phyloP scores from a whole-genome alignment of 2,888 invertebrate genomes.

The Cancer borealis region DNA sequence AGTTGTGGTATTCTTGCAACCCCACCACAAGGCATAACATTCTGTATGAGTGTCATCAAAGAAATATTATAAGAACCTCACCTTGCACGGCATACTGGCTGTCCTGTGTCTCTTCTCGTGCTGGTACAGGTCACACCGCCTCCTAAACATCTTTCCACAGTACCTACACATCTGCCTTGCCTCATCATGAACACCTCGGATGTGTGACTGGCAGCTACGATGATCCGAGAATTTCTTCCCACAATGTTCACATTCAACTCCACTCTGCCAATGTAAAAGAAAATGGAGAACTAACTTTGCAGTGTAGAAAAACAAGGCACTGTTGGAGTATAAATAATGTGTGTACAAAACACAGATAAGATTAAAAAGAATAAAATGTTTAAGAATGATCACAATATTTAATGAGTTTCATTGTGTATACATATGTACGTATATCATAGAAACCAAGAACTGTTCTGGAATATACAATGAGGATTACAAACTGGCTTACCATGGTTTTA shows the following conservation, averaged over 20 bases:
- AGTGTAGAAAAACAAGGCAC: too few relatives aligned
- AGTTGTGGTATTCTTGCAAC: neutral
- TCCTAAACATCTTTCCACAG: constrained; percentile 66
- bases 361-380: neutral
- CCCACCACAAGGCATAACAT: neutral
- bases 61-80: neutral
- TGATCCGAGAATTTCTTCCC: constrained; percentile 50
- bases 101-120: constrained; percentile 61
- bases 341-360: neutral
- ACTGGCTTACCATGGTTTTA: neutral
- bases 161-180: constrained; percentile 61
- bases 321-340: too few relatives aligned
- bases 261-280: neutral
- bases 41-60: neutral
- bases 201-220: constrained; percentile 57
- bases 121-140: constrained; percentile 63
- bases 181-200: constrained; percentile 50
- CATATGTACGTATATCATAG: neutral
- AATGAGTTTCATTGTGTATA: neutral
- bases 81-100: constrained; percentile 58
- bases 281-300: neutral
- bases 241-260: constrained; percentile 59
- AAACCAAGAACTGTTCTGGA: neutral
- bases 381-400: neutral
- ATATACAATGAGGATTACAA: neutral